phyloP scores from a whole-genome alignment of 2,797 vertebrate species.

The Ctenopoma kingsleyae region DNA sequence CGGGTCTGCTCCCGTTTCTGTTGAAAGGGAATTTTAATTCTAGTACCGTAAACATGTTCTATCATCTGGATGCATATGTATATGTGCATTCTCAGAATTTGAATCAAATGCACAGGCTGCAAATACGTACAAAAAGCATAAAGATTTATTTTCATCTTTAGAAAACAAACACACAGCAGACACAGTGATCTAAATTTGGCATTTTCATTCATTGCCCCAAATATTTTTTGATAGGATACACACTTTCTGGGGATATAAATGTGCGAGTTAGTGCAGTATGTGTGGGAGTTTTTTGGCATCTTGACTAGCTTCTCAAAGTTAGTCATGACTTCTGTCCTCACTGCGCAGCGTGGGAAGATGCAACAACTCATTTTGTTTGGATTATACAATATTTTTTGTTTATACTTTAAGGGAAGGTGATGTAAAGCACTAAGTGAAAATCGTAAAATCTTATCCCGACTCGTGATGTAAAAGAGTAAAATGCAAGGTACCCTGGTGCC shows the following conservation, averaged over 20 bases:
- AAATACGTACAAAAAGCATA: too few species aligned
- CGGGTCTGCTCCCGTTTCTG: not conserved
- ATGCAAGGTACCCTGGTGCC: conserved; percentile 14
- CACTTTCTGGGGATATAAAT: conserved; percentile 30
- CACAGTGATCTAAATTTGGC: not conserved
- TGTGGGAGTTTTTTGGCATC: conserved; percentile 62
- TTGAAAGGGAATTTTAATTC: not conserved
- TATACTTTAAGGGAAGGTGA: conserved; percentile 10
- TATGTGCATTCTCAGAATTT: not conserved
- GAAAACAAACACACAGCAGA: too few species aligned
- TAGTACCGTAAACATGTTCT: not conserved
- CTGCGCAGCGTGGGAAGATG: conserved; percentile 63
- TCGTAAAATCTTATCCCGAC: conserved; percentile 24
- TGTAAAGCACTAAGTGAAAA: not conserved
- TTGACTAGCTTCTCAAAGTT: conserved; percentile 63
- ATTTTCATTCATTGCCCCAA: conserved; percentile 31
- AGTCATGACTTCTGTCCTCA: conserved; percentile 68
- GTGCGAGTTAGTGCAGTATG: conserved; percentile 38
- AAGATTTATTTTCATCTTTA: not conserved
- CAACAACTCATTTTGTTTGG: conserved; percentile 42
- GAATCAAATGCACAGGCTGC: not conserved
- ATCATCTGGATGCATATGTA: not conserved
- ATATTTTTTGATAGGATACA: conserved; percentile 34
- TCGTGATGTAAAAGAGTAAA: conserved; percentile 16
- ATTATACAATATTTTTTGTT: conserved; percentile 27